Conservation (phyloP, 2,797 vertebrate species). For the Falco columbarius region DNA sequence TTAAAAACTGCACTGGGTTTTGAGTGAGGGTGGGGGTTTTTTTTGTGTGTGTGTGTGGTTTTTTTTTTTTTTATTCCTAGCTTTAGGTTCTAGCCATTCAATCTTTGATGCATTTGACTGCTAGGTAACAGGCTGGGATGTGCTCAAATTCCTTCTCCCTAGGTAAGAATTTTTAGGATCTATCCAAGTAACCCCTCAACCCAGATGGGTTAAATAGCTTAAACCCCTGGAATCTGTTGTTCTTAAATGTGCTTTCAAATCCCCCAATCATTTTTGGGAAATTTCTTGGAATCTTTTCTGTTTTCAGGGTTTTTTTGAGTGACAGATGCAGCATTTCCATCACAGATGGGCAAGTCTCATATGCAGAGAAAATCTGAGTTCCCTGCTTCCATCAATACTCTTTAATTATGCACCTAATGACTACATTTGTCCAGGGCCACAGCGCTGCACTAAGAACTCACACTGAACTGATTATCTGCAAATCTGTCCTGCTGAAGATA, state of each 20-base stretch:
- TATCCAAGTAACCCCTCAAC: background rate
- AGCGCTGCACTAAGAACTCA: background rate
- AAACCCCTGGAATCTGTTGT: background rate
- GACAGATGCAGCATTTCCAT: background rate
- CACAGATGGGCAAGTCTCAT: background rate
- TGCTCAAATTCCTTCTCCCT: background rate
- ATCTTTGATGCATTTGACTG: background rate
- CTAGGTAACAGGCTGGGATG: background rate
- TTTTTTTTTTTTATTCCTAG: background rate
- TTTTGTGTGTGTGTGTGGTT: no score
- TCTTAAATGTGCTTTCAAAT: background rate
- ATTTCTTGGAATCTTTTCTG: background rate
- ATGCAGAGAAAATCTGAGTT: conserved; percentile 1
- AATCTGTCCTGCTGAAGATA: background rate
- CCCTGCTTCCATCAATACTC: background rate
- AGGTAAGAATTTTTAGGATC: background rate
- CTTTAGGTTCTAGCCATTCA: background rate
- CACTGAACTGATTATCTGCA: background rate
- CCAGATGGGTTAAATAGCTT: background rate
- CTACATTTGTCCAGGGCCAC: background rate
- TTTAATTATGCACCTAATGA: conserved; percentile 17
- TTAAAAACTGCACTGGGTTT: background rate
- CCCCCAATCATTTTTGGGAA: background rate
- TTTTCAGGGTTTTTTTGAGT: background rate
- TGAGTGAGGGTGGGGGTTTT: background rate